Evolutionary conservation across 2,888 invertebrate species (phyloP), one percentile per base, ranked within the genome.

Genomic region (Calameuta filiformis): DNA sequence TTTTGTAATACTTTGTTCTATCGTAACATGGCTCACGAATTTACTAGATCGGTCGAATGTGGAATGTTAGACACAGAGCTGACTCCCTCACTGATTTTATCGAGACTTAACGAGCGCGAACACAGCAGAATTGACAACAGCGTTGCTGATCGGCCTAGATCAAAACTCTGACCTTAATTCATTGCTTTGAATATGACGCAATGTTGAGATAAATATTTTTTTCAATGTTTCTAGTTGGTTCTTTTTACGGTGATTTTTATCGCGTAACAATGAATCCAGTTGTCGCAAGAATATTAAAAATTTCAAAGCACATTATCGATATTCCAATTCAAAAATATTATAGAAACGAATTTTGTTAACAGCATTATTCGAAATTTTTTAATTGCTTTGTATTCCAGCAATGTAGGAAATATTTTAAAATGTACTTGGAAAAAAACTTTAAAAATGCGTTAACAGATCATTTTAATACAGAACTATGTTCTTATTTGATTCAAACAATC

Each of bases 141-240:
- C 77, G 80, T 79, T 79, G 79, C 75, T 80, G 79, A 85, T 82
- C 78, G 83, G 83, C 80, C 81, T 77, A 82, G 80, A 85, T 85
- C 82, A 80, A 79, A 68, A 77, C 37, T 76, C 76, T 80, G 83
- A 81, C 80, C 81, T 79, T 82, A 85, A 85, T 84, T 83, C 77
- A 75, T 79, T 79, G 83, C 76, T 83, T 84, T 79, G 82, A 76
- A 76, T 77, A 56, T 81, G 81, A 82, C 79, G 77, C 77, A 56
- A 23, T 23, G 23, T 56, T 6, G 23, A 56, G 23, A 56, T 23
- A 23, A 56, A 56, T 23, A 15, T 56, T 9, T 23, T 15, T 56
- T 56, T 23, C 78, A 78, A 79, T 82, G 73, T 56, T 69, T 12
- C 82, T 82, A 82, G 71, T 68, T 40, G 73, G 68, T 81, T 69